Evolutionary conservation across 2,888 invertebrate genomes (phyloP).

Genomic region (Trimorus sp.): DNA sequence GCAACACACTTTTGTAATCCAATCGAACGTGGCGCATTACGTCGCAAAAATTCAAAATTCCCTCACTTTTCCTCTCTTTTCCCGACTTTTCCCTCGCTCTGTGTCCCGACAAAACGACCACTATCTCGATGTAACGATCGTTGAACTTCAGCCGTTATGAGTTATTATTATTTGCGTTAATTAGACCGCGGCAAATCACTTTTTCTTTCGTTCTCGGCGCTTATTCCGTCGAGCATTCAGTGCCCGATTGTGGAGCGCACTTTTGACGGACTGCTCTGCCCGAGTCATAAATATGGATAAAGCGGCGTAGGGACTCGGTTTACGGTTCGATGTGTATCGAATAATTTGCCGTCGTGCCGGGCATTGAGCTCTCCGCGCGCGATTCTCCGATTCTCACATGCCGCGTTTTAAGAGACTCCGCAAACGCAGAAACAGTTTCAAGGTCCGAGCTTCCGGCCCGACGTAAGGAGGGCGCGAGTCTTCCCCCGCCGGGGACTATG

Average conservation of each 20-base stretch:
- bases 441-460: conserved; percentile 76
- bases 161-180: conserved; percentile 35
- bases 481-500: conserved; percentile 69
- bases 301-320: conserved; percentile 23
- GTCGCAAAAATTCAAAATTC: no score
- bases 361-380: conserved; percentile 54
- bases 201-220: conserved; percentile 31
- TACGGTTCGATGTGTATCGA: conserved; percentile 56
- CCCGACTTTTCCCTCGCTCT: no score
- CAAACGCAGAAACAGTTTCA: conserved; percentile 74
- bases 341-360: conserved; percentile 43
- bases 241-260: conserved; percentile 26
- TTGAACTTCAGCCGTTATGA: conserved; percentile 35
- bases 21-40: no score
- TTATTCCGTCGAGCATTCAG: conserved; percentile 1
- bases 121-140: conserved; percentile 11
- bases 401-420: conserved; percentile 71
- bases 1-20: no score
- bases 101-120: not conserved
- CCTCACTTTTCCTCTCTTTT: no score
- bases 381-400: conserved; percentile 67
- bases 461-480: conserved; percentile 75
- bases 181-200: conserved; percentile 54
- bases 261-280: conserved; percentile 13
- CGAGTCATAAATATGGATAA: conserved; percentile 45